Base-by-base conservation (phyloP, 1,140 invertebrate species). In the Drosophila leontia region DNA sequence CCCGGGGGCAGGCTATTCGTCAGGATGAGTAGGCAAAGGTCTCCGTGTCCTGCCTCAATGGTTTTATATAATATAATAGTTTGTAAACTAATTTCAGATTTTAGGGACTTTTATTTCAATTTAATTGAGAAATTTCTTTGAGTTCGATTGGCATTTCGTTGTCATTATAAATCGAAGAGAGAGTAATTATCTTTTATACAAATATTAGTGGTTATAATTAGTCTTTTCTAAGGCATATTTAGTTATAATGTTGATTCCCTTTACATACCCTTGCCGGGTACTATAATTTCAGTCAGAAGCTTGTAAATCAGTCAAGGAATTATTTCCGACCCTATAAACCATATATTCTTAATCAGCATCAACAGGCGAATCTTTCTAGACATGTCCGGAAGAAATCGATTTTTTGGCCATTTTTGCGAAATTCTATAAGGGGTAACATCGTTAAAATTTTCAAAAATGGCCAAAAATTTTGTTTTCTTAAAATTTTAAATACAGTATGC, bases 1-100 rank as follows among this genome's bases (percentile, higher is more conserved):
- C 34, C 39, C 41, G 9, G 11, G 15, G 29, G n/a, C 29, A 19
- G 62, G 61, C 41, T 57, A 17, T 39, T 29, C 26, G 41, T 53
- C 26, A 35, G 42, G 44, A 70, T 70, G 67, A 68, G 39, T 68
- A 7, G 8, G 39, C 35, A 53, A 23, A 15, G 4, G 34, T 2
- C 51, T 9, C 12, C 26, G 37, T 48, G 51, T 41, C 37, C 35
- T 58, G 42, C 42, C 60, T 41, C 44, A 65, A 39, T 39, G 11
- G 29, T 13, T 34, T 17, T 0, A 17, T 13, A 17, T 0, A 29
- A 34, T 34, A 17, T 13, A 6, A 23, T 48, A 3, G 12, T 48
- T n/a, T 29, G 3, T 26, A 7, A 35, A 23, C 17, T 23, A 55
- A 23, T 15, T 23, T 7, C 2, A 15, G 8, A 37, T 9, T 9